Evolutionary conservation across 2,797 vertebrate species (phyloP).

Genomic region (Lagorchestes hirsutus): DNA sequence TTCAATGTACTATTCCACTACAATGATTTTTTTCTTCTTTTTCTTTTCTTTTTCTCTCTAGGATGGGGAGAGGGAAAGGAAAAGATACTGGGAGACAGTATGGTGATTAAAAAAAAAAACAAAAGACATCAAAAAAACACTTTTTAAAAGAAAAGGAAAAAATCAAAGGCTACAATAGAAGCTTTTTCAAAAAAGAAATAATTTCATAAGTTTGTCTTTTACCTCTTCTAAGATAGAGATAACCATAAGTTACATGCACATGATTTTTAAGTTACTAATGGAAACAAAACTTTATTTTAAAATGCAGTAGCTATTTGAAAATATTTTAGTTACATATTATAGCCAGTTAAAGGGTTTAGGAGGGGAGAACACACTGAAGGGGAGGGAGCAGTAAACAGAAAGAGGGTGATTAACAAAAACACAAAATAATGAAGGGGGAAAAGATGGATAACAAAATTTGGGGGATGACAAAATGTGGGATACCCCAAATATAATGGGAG

Average conservation of each 20-base stretch:
- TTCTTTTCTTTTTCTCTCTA: not conserved
- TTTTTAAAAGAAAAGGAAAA: not conserved
- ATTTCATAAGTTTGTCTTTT: not conserved
- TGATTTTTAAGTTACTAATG: not conserved
- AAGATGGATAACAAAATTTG: not conserved
- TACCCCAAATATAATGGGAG: not conserved
- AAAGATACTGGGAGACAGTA: not conserved
- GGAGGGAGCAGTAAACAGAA: not conserved
- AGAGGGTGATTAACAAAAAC: not conserved
- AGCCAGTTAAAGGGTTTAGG: not conserved
- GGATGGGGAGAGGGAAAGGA: not conserved
- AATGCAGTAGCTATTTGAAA: not conserved
- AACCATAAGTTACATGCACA: not conserved
- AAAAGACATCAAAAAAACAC: not conserved
- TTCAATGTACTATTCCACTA: not conserved
- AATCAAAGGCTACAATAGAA: not conserved
- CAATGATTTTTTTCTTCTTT: not conserved
- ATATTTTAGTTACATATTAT: not conserved
- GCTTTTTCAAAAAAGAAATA: not conserved
- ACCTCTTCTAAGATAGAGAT: not conserved
- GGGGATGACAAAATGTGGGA: too few species aligned
- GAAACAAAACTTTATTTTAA: not conserved
- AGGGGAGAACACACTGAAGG: not conserved
- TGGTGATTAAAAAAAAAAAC: not conserved
- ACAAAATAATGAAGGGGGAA: not conserved